These are phyloP conservation scores for Egretta garzetta DNA, from an alignment of 2,113 vertebrate species.

Conservation along the genomic window DNA sequence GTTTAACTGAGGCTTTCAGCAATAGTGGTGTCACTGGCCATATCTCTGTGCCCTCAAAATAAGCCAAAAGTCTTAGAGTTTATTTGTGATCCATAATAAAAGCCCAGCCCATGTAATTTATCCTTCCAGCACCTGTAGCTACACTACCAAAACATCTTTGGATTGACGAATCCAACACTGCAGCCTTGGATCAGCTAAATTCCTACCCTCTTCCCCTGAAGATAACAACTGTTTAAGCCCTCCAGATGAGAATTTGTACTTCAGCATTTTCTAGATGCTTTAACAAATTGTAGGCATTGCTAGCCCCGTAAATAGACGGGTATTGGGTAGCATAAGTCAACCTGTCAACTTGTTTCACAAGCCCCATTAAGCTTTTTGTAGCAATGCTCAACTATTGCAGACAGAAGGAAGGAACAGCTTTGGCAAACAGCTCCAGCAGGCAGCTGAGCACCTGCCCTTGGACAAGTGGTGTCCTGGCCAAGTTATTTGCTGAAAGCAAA, in stretches of 20 bases:
- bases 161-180: background rate
- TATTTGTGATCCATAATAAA: background rate
- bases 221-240: background rate
- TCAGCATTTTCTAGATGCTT: background rate
- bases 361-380: background rate
- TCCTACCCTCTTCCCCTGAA: background rate
- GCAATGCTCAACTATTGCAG: background rate
- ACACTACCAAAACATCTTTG: background rate
- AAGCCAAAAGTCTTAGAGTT: background rate
- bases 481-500: background rate
- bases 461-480: background rate
- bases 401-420: background rate
- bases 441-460: background rate
- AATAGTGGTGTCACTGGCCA: background rate
- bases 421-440: background rate
- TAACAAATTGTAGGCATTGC: background rate
- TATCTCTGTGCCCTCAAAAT: background rate
- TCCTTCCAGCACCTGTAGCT: background rate
- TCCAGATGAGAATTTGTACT: background rate
- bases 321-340: background rate
- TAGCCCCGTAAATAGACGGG: background rate
- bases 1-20: background rate
- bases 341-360: background rate
- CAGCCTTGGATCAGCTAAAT: background rate
- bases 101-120: background rate